Evolutionary conservation across 2,113 vertebrate species (phyloP).

Genomic region (Hypomesus transpacificus): DNA sequence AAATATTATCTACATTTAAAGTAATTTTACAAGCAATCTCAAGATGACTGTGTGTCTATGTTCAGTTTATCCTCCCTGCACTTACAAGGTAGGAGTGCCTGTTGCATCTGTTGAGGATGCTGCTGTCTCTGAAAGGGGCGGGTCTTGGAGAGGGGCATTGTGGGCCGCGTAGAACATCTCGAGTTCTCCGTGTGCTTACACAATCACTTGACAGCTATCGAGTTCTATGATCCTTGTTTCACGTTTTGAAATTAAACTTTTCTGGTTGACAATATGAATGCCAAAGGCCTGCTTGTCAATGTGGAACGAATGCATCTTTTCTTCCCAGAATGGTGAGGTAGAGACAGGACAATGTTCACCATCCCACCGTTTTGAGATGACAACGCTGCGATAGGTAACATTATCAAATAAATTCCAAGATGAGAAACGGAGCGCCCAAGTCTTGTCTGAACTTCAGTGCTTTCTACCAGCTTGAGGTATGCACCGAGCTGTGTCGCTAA

Average conservation of each 20-base stretch:
- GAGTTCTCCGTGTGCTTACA: slow-evolving; percentile 48
- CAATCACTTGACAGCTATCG: slow-evolving; percentile 54
- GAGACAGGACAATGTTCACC: neutral
- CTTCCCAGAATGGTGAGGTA: neutral
- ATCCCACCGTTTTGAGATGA: neutral
- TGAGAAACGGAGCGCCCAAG: no score
- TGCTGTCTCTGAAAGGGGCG: slow-evolving; percentile 44
- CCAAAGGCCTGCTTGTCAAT: slow-evolving; percentile 47
- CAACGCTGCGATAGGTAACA: neutral
- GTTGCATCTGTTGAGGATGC: slow-evolving; percentile 41
- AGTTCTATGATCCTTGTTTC: slow-evolving; percentile 61
- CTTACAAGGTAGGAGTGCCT: slow-evolving; percentile 37
- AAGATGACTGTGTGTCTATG: slow-evolving; percentile 45
- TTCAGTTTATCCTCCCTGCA: slow-evolving; percentile 43
- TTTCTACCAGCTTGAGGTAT: no score
- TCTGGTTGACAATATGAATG: slow-evolving; percentile 64
- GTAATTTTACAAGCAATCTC: slow-evolving; percentile 61
- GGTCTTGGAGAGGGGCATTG: slow-evolving; percentile 40
- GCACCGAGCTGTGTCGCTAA: no score
- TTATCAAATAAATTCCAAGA: no score
- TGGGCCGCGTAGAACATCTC: slow-evolving; percentile 37
- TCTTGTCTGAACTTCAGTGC: no score
- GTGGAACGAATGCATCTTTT: slow-evolving; percentile 15
- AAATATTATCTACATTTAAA: slow-evolving; percentile 66
- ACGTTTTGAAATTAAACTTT: slow-evolving; percentile 57